Evolutionary conservation across 2,113 vertebrate genomes (phyloP).

Genomic region (Notarius quadriscutis): DNA sequence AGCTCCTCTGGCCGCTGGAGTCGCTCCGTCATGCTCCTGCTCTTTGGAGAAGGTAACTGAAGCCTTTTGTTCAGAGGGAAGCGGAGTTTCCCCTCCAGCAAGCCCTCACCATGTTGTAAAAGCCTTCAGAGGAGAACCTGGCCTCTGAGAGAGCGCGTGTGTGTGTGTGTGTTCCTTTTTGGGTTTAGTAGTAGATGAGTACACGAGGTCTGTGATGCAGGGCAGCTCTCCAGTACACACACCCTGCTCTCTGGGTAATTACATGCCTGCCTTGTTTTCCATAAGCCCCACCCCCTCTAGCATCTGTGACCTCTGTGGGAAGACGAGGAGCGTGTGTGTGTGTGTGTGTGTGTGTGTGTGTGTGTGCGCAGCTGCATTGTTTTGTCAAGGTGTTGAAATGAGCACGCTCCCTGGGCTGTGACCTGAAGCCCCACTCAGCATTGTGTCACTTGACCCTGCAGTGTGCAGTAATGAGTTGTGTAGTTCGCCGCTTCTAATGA

Average conservation of each 20-base stretch:
- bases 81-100: slow-evolving; percentile 17
- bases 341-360: neutral
- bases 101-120: slow-evolving; percentile 19
- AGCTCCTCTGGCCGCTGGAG: slow-evolving; percentile 32
- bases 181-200: slow-evolving; percentile 7
- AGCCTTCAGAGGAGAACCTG: slow-evolving; percentile 28
- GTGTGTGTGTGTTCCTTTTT: neutral
- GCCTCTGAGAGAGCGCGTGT: neutral
- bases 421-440: slow-evolving; percentile 48
- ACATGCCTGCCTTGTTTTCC: slow-evolving; percentile 54
- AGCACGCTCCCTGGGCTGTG: slow-evolving; percentile 29
- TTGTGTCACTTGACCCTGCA: slow-evolving; percentile 52
- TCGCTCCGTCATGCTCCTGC: slow-evolving; percentile 37
- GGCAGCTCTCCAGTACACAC: slow-evolving; percentile 41
- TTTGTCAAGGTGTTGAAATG: slow-evolving; percentile 49
- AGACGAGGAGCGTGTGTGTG: neutral
- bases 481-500: slow-evolving; percentile 38
- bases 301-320: slow-evolving; percentile 54
- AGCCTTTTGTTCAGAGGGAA: slow-evolving; percentile 20
- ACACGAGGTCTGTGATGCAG: slow-evolving; percentile 34
- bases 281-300: slow-evolving; percentile 49
- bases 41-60: slow-evolving; percentile 17
- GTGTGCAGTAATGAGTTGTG: slow-evolving; percentile 50
- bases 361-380: slow-evolving; percentile 28
- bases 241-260: slow-evolving; percentile 54